phyloP scores from a whole-genome alignment of 2,113 vertebrate genomes.

The Archocentrus centrarchus region DNA sequence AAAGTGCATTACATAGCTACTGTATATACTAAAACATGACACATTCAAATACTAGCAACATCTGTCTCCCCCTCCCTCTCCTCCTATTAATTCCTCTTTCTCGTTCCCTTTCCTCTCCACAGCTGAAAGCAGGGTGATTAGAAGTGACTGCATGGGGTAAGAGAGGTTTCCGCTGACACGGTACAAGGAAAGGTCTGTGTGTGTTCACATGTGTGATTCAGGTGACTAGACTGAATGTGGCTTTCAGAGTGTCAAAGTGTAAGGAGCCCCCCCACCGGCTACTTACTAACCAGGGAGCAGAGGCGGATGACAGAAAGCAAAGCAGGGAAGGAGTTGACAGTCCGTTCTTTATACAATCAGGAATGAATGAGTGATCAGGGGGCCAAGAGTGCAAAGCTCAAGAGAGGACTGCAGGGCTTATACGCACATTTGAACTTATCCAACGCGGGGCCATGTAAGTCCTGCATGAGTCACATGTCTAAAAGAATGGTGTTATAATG shows the following conservation, averaged over 20 bases:
- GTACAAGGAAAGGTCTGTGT: slow-evolving; percentile 49
- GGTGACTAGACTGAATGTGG: slow-evolving; percentile 54
- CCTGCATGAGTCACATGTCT: not conserved
- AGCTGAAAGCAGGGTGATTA: slow-evolving; percentile 33
- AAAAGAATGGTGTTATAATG: slow-evolving; percentile 15
- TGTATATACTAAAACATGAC: not conserved
- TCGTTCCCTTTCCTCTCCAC: not conserved
- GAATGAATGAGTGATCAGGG: slow-evolving; percentile 38
- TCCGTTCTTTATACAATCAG: slow-evolving; percentile 37
- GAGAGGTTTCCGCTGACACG: slow-evolving; percentile 41
- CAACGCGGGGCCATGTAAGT: not conserved
- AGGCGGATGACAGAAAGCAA: slow-evolving; percentile 8
- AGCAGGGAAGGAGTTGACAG: slow-evolving; percentile 30
- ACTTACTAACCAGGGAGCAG: slow-evolving; percentile 14
- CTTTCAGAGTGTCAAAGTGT: slow-evolving; percentile 35
- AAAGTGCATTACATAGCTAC: not conserved
- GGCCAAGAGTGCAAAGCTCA: slow-evolving; percentile 42
- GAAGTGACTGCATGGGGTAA: slow-evolving; percentile 53
- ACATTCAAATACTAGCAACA: not conserved
- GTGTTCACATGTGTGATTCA: slow-evolving; percentile 27
- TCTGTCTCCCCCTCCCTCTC: not conserved
- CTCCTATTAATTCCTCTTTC: not conserved
- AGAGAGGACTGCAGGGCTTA: slow-evolving; percentile 28
- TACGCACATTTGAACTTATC: slow-evolving; percentile 34
- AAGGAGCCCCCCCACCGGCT: slow-evolving; percentile 23